Evolutionary conservation across 2,888 invertebrate genomes (phyloP), one percentile per base, ranked within the genome.

Genomic region (Aleiodes alternator): DNA sequence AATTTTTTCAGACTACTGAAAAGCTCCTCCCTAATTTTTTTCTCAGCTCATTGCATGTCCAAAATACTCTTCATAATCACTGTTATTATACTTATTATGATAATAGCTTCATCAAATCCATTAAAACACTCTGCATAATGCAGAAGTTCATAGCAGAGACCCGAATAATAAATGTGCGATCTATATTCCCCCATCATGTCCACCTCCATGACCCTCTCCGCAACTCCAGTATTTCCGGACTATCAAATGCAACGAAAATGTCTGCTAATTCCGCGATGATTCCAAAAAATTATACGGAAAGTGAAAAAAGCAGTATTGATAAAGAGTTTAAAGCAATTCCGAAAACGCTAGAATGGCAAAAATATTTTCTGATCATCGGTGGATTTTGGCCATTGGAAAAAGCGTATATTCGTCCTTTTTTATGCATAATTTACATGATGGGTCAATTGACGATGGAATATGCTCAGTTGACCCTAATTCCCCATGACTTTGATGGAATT

Each of bases 331-430:
- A 77, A 9, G 57, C 51, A 23, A 61, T 74, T 8, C 57, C 69
- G 57, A 75, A 73, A 14, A 53, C 79, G 16, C 64, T 78, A 43
- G 16, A 48, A 4, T 81, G 80, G 80, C 79, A 77, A 61, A 56
- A 31, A 76, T 68, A n/a, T 48, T 79, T 81, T 31, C 61, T 80
- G 6, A 76, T 59, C 4, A 77, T 81, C 61, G 80, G 79, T 8
- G 80, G 80, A 11, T 72, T 66, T 12, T 81, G 80, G 80, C 80
- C 80, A 8, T 56, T 81, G 6, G 79, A 81, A 43, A 61, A 73
- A 23, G 78, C 80, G 14, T 78, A 80, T 68, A 53, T 78, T 11
- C 76, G 80, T 53, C 78, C 80, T 6, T 14, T 75, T 9, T 23
- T 80, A 4, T 81, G 78, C 76, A 80, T 75, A 9, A 5, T 79